A percentile compares a stretch with the other conserved stretches of the same genome.
Conservation (phyloP, 2,888 invertebrate genomes). For the Steinernema carpocapsae region DNA sequence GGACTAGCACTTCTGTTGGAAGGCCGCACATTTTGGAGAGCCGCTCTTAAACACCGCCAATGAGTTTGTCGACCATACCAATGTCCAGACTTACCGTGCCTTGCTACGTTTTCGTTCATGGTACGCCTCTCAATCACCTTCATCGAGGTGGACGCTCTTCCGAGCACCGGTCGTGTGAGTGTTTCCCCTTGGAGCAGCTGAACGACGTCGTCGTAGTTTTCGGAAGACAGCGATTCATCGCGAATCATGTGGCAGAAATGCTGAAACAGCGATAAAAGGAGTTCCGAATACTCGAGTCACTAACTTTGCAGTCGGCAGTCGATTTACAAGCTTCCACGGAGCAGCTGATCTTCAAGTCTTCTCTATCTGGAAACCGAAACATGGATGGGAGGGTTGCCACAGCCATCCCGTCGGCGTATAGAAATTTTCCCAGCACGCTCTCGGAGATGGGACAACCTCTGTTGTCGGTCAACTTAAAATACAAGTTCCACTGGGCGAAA, state of each 20-base stretch:
- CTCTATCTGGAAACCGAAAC: slow-evolving; percentile 19
- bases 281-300: not conserved
- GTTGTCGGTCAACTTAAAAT: not conserved
- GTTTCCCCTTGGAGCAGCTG: not conserved
- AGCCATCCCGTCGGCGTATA: not conserved
- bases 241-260: not conserved
- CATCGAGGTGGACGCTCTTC: not conserved
- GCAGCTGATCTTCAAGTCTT: not conserved
- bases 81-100: too few species aligned
- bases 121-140: not conserved
- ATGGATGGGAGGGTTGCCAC: not conserved
- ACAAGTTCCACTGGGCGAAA: not conserved
- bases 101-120: not conserved
- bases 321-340: not conserved
- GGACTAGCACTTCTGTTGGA: not conserved
- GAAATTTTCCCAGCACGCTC: not conserved
- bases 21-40: not conserved
- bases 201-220: not conserved
- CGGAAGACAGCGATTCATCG: not conserved
- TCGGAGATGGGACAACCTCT: slow-evolving; percentile 9
- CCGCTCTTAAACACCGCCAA: not conserved
- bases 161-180: not conserved
- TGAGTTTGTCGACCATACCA: too few species aligned
- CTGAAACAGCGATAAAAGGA: not conserved
- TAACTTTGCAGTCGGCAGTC: not conserved